Conservation (phyloP, 2,888 invertebrate genomes). For the Tetropium fuscum region DNA sequence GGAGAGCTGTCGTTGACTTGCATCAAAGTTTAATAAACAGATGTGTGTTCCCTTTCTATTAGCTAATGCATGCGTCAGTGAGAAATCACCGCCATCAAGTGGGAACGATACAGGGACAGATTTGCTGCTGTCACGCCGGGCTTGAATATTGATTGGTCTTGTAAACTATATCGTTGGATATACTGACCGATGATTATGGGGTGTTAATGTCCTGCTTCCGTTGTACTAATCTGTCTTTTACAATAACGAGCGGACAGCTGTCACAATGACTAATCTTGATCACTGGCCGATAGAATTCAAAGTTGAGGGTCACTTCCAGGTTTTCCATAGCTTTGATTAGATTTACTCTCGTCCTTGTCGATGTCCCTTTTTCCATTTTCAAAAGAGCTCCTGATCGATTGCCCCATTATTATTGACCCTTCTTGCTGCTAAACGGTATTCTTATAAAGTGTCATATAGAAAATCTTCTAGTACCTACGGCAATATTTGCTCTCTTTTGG, state of each 20-base stretch:
- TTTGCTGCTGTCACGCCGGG: background rate
- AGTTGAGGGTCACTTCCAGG: conserved; percentile 8
- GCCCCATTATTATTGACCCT: background rate
- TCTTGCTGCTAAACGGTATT: background rate
- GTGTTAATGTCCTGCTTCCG: conserved; percentile 30
- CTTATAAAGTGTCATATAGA: background rate
- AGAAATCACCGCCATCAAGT: conserved; percentile 13
- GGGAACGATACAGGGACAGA: conserved; percentile 9
- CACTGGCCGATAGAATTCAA: conserved; percentile 8
- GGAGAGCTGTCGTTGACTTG: conserved; percentile 9
- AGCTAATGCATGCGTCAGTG: conserved; percentile 21
- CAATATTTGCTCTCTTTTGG: no score
- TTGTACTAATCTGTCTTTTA: conserved; percentile 30
- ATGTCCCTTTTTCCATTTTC: background rate
- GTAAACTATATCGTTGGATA: conserved; percentile 15
- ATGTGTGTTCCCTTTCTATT: conserved; percentile 16
- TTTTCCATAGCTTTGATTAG: background rate
- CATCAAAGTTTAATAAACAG: conserved; percentile 17
- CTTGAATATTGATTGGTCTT: conserved; percentile 12
- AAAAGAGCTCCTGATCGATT: conserved; percentile 4
- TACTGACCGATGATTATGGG: conserved; percentile 32
- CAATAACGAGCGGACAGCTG: conserved; percentile 20
- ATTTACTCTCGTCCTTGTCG: background rate
- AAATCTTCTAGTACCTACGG: no score
- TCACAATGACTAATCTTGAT: conserved; percentile 33